phyloP scores from a whole-genome alignment of 1,140 invertebrate genomes.

The Parasteatoda tepidariorum region DNA sequence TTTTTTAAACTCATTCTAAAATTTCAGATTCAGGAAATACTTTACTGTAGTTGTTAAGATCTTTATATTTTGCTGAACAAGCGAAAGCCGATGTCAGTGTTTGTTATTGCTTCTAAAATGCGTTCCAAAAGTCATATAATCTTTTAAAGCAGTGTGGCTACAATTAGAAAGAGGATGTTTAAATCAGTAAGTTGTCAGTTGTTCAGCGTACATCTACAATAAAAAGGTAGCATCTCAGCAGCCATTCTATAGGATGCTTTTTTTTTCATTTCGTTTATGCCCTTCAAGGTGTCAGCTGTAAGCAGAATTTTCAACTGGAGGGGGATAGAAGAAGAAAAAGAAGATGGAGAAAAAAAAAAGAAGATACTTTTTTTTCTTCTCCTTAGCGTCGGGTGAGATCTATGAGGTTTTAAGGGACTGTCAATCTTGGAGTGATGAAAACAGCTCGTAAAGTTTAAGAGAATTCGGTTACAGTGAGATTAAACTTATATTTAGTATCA shows the following conservation, averaged over 20 bases:
- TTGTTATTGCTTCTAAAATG: no score
- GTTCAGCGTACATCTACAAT: background rate
- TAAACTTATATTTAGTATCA: conserved; percentile 3
- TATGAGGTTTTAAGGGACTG: background rate
- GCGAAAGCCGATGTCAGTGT: no score
- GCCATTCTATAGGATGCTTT: background rate
- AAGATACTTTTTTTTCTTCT: no score
- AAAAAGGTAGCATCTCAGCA: background rate
- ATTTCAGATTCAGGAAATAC: no score
- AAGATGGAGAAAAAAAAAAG: no score
- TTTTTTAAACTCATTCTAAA: no score
- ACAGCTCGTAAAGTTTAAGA: background rate
- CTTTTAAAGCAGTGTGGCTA: no score
- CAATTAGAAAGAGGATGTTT: no score
- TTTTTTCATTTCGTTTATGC: background rate
- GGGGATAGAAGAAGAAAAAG: background rate
- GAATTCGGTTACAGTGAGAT: background rate
- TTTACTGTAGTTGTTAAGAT: no score
- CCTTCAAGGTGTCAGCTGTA: background rate
- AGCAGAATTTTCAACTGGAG: background rate
- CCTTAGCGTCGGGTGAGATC: no score
- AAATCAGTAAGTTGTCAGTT: background rate
- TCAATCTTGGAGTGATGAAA: background rate
- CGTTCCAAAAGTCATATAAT: no score
- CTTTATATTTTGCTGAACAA: no score